Evolutionary conservation across 1,140 invertebrate species (phyloP).

Genomic region (Tyrophagus putrescentiae): DNA sequence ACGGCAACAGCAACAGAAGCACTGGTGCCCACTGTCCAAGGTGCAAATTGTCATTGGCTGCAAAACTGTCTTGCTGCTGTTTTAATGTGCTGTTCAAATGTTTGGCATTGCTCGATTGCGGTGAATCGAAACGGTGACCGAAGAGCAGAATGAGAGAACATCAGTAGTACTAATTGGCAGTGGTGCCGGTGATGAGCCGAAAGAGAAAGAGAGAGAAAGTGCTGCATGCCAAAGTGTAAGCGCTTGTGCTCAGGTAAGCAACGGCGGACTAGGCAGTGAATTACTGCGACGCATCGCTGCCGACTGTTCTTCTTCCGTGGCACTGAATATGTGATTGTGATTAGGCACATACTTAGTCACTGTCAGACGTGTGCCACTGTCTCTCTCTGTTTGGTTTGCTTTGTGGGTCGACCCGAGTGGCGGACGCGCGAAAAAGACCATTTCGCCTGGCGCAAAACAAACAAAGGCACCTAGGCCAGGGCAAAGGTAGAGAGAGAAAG

Average conservation of each 20-base stretch:
- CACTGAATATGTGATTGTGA: conserved; percentile 1
- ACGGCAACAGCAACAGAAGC: too few relatives aligned
- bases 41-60: too few relatives aligned
- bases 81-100: not conserved
- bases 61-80: too few relatives aligned
- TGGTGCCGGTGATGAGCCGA: not conserved
- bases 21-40: too few relatives aligned
- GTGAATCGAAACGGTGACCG: not conserved
- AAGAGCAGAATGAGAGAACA: not conserved
- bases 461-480: conserved; percentile 4
- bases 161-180: not conserved
- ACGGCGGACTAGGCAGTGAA: too few relatives aligned
- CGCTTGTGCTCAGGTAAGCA: too few relatives aligned
- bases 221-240: too few relatives aligned
- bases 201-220: conserved; percentile 6
- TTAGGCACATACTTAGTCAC: conserved; percentile 11
- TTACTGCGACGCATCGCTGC: too few relatives aligned
- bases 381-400: too few relatives aligned
- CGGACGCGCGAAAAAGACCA: conserved; percentile 9
- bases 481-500: conserved; percentile 7
- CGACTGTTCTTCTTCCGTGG: too few relatives aligned
- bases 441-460: not conserved
- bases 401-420: not conserved
- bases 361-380: conserved; percentile 2
- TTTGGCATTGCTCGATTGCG: not conserved